These are phyloP conservation scores for Protula sp. DNA, from an alignment of 2,888 invertebrate genomes.

Conservation along the genomic window DNA sequence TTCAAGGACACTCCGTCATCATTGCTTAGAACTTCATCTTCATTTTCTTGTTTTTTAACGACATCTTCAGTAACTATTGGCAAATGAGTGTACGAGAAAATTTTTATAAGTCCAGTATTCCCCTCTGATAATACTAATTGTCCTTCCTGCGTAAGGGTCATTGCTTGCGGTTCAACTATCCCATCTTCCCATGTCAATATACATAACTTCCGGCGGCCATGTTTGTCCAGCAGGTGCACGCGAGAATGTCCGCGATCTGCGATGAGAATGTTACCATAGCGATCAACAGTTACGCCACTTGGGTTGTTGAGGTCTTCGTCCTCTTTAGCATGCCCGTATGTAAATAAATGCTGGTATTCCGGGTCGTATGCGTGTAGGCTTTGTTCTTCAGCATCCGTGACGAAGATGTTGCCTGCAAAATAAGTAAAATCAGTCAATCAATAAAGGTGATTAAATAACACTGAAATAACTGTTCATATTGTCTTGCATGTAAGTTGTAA, in stretches of 20 bases:
- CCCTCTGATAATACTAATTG: slow-evolving; percentile 13
- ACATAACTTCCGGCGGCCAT: not conserved
- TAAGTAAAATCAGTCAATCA: not conserved
- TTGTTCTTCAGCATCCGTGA: not conserved
- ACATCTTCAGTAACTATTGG: not conserved
- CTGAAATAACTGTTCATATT: too few relatives aligned
- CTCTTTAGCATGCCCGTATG: not conserved
- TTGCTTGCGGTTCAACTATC: slow-evolving; percentile 5
- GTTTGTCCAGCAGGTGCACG: slow-evolving; percentile 2
- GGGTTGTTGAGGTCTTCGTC: slow-evolving; percentile 6
- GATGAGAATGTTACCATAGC: slow-evolving; percentile 6
- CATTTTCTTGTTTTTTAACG: not conserved
- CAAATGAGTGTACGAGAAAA: slow-evolving; percentile 6
- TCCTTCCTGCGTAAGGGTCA: slow-evolving; percentile 6
- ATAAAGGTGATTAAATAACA: too few relatives aligned
- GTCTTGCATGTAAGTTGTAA: too few relatives aligned
- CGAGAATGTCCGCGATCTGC: slow-evolving; percentile 11
- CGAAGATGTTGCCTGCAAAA: not conserved
- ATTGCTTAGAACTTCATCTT: not conserved
- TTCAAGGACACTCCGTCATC: not conserved
- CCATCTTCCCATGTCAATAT: slow-evolving; percentile 14
- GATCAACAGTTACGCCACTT: slow-evolving; percentile 3
- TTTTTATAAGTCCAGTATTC: slow-evolving; percentile 11
- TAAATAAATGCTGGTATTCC: not conserved
- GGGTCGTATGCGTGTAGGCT: not conserved